Conservation (phyloP, 2,888 invertebrate species). For the Pollenia amentaria region DNA sequence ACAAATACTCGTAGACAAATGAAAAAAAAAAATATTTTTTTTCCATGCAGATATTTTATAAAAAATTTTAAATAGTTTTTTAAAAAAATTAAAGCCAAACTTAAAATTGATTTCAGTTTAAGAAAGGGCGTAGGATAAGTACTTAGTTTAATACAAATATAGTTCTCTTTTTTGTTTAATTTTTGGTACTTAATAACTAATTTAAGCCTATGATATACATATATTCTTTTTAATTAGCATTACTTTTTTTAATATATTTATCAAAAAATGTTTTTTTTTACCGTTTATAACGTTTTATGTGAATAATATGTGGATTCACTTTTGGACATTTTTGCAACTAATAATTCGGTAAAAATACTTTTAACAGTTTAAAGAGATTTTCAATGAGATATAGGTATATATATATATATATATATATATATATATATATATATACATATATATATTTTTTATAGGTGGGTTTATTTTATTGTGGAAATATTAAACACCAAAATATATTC, state of each 20-base stretch:
- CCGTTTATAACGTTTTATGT: conserved; percentile 68
- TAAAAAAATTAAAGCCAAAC: conserved; percentile 66
- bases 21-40: conserved; percentile 20
- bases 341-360: conserved; percentile 41
- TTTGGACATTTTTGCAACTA: conserved; percentile 55
- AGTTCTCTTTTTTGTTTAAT: conserved; percentile 36
- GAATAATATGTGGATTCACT: conserved; percentile 17
- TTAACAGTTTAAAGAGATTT: conserved; percentile 67
- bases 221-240: conserved; percentile 60
- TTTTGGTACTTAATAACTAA: conserved; percentile 55
- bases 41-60: conserved; percentile 63
- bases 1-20: conserved; percentile 62
- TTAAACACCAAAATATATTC: conserved; percentile 33
- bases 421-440: conserved; percentile 5
- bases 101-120: conserved; percentile 52
- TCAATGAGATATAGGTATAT: conserved; percentile 14
- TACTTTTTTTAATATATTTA: conserved; percentile 64
- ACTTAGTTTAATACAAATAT: conserved; percentile 68
- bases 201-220: conserved; percentile 73
- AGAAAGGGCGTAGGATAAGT: conserved; percentile 45
- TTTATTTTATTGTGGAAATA: conserved; percentile 54
- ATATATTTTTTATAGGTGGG: conserved; percentile 60
- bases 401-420: conserved; percentile 23
- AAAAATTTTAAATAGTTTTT: conserved; percentile 45
- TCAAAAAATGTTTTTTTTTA: conserved; percentile 64